phyloP scores from a whole-genome alignment of 1,140 invertebrate species.

The Drosophila funebris region DNA sequence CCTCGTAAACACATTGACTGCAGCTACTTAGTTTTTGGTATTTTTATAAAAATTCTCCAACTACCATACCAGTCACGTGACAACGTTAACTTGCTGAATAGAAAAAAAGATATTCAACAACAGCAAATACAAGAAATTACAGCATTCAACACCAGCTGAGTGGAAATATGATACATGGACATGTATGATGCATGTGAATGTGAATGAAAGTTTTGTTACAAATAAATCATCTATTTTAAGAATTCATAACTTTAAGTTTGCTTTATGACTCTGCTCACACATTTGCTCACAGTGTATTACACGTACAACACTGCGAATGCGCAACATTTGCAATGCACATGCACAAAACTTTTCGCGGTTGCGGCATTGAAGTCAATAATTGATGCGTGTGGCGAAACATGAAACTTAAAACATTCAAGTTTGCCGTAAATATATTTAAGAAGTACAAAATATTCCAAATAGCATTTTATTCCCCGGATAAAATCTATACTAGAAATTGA shows the following conservation, averaged over 20 bases:
- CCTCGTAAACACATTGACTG: neutral
- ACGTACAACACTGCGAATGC: conserved; percentile 63
- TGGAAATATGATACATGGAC: neutral
- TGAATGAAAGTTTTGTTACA: conserved; percentile 55
- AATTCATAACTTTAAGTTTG: conserved; percentile 81
- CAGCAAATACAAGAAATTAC: conserved; percentile 14
- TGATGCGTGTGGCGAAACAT: conserved; percentile 24
- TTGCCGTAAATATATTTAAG: conserved; percentile 7
- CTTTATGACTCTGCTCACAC: conserved; percentile 73
- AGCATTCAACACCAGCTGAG: neutral
- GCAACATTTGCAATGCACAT: conserved; percentile 47
- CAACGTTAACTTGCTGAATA: conserved; percentile 53
- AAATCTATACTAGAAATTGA: too few species aligned
- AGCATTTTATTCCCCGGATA: too few species aligned
- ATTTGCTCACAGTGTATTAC: neutral
- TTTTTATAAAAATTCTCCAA: conserved; percentile 60
- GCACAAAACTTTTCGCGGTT: conserved; percentile 55
- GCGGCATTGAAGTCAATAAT: conserved; percentile 48
- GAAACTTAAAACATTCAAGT: conserved; percentile 14
- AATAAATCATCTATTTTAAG: conserved; percentile 79
- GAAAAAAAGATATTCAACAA: conserved; percentile 47
- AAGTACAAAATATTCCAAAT: neutral
- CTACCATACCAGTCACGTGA: conserved; percentile 64
- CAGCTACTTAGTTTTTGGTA: conserved; percentile 25
- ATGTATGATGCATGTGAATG: neutral